Evolutionary conservation across 2,113 vertebrate genomes (phyloP), one percentile per base, ranked within the genome.

Genomic region (Hyla sarda): DNA sequence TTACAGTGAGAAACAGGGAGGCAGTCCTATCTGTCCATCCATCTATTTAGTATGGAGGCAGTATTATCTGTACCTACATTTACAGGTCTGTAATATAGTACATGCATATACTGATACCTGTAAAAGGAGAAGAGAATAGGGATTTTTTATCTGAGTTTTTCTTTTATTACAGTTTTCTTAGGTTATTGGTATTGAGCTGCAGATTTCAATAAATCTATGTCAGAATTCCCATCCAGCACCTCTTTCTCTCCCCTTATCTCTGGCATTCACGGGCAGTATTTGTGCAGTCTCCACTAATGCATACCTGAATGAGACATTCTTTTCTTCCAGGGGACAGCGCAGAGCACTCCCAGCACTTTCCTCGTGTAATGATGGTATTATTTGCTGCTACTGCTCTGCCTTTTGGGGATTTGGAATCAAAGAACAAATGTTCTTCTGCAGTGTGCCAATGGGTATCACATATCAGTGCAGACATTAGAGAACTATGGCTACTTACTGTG

Each of bases 261-360:
- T 0, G 4, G 52, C 12, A 16, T 69, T 67, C 7, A 5, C 82
- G 19, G 67, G 67, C 82, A 54, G 45, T 10, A 19, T 23, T 41
- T 82, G 12, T 67, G 41, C 25, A 28, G 28, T 14, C 32, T 80
- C 67, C 54, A 17, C 62, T 82, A 82, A 82, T 71, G 81, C 65
- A 81, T 56, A 32, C 65, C 62, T 69, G 81, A 82, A 82, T 82
- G 19, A 71, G 41, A 71, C 28, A 23, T 71, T 71, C 81, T 72
- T 71, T 54, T 82, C 45, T 82, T 34, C 1, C 25, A 52, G 65
- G 81, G 41, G 69, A 72, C 28, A 34, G 30, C 7, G 32, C 45
- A 16, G 25, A 82, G 45, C 48, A 52, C 60, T 23, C 41, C 28
- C 28, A 60, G 30, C 48, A 52, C 81, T 71, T 13, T 50, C 17